phyloP scores from a whole-genome alignment of 2,797 vertebrate genomes.

The Halcyon badia region DNA sequence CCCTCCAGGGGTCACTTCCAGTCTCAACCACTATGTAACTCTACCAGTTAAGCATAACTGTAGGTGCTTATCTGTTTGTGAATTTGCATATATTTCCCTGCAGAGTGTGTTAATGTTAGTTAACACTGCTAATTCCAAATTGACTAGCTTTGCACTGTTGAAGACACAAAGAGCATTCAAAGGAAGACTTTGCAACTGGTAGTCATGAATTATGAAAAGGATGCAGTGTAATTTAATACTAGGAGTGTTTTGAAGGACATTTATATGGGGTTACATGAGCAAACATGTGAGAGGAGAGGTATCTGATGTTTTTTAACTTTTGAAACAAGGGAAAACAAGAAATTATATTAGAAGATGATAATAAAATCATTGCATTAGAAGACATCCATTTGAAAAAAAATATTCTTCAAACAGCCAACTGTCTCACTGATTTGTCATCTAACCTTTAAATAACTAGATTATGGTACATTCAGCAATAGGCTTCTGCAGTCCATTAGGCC shows the following conservation, averaged over 20 bases:
- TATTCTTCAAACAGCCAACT: neutral
- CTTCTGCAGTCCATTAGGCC: neutral
- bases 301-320: neutral
- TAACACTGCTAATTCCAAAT: neutral
- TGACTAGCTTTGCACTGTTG: neutral
- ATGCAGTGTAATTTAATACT: neutral
- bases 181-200: neutral
- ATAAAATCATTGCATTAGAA: neutral
- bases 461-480: neutral
- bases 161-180: neutral
- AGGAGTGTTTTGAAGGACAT: neutral
- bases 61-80: neutral
- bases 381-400: neutral
- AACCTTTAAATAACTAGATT: slow-evolving; percentile 4
- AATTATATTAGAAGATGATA: neutral
- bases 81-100: neutral
- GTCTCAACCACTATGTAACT: neutral
- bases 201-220: neutral
- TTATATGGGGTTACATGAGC: neutral
- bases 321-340: neutral
- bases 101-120: neutral
- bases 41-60: neutral
- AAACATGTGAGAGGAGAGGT: neutral
- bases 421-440: slow-evolving; percentile 6
- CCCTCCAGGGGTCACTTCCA: neutral